Percentiles rank a stretch among this genome's conserved stretches.
Evolutionary conservation across 2,888 invertebrate species (phyloP).

Genomic region (Pseudococcus longispinus): DNA sequence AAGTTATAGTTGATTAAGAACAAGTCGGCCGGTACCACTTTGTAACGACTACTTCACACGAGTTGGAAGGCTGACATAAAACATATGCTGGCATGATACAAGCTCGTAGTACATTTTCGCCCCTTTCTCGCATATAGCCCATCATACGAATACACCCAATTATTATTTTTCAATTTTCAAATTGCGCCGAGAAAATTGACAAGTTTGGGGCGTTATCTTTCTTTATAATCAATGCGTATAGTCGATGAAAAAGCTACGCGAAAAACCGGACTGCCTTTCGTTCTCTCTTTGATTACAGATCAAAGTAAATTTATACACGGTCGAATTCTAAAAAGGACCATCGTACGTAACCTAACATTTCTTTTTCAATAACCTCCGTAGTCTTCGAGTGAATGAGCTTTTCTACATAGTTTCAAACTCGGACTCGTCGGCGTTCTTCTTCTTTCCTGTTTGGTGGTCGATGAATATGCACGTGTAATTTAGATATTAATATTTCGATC

Average conservation of each 20-base stretch:
- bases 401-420: neutral
- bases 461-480: neutral
- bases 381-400: slow-evolving; percentile 1
- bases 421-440: neutral
- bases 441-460: neutral
- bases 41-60: neutral
- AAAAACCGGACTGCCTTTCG: neutral
- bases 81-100: neutral
- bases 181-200: slow-evolving; percentile 24
- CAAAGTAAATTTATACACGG: slow-evolving; percentile 26
- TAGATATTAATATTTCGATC: neutral
- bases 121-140: neutral
- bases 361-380: neutral
- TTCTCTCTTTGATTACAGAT: slow-evolving; percentile 19
- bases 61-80: neutral
- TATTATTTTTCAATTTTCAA: slow-evolving; percentile 33
- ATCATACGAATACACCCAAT: neutral
- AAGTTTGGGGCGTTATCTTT: slow-evolving; percentile 8
- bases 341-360: slow-evolving; percentile 1
- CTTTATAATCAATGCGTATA: slow-evolving; percentile 1
- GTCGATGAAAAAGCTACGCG: neutral
- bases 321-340: slow-evolving; percentile 21
- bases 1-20: slow-evolving; percentile 3
- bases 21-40: neutral
- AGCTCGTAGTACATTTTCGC: neutral